Percentiles rank a stretch among this genome's conserved stretches.
Evolutionary conservation across 2,888 invertebrate genomes (phyloP).

Genomic region (Meloe dianella): DNA sequence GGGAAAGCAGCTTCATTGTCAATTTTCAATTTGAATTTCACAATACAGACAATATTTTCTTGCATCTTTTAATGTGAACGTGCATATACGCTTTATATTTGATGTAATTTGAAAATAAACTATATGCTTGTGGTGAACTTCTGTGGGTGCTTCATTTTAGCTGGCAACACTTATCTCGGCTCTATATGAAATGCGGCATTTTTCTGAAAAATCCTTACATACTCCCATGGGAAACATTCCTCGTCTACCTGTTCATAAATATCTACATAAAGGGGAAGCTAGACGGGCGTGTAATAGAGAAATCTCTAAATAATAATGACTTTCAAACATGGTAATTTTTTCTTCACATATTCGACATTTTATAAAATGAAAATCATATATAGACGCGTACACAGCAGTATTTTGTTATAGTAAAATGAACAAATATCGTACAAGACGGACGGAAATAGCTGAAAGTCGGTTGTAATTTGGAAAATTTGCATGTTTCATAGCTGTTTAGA

Average conservation of each 20-base stretch:
- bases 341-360: not conserved
- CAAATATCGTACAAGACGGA: not conserved
- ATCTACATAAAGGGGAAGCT: not conserved
- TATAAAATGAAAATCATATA: not conserved
- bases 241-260: constrained; percentile 3
- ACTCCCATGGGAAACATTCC: constrained; percentile 6
- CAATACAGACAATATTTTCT: not conserved
- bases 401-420: not conserved
- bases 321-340: not conserved
- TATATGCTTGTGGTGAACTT: too few species aligned
- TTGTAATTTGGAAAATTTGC: constrained; percentile 27
- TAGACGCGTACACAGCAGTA: not conserved
- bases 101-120: too few species aligned
- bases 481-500: constrained; percentile 23
- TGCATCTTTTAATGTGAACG: too few species aligned
- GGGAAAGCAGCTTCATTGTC: not conserved
- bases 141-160: too few species aligned
- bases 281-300: not conserved
- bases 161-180: too few species aligned
- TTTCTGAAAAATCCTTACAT: not conserved
- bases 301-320: constrained; percentile 5
- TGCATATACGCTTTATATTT: too few species aligned
- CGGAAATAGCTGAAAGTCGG: not conserved
- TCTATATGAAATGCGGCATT: not conserved
- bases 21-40: constrained; percentile 1